Evolutionary conservation across 1,140 invertebrate species (phyloP).

Genomic region (Leptopilina boulardi): DNA sequence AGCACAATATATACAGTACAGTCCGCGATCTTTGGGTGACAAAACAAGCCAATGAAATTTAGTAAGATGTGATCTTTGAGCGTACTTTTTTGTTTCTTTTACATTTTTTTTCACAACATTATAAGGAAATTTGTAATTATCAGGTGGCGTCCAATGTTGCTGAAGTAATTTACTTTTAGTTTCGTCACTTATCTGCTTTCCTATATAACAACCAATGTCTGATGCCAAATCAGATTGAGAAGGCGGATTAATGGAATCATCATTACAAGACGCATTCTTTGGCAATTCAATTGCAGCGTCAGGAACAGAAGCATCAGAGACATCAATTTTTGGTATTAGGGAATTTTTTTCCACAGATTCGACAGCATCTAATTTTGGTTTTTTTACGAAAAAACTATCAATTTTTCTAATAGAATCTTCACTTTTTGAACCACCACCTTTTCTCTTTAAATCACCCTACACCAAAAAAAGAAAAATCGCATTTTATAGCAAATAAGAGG

Average conservation of each 20-base stretch:
- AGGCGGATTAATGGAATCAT: not conserved
- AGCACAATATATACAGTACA: constrained; percentile 55
- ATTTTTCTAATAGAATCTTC: not conserved
- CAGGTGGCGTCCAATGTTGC: constrained; percentile 41
- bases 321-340: not conserved
- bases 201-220: constrained; percentile 40
- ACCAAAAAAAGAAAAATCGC: not conserved
- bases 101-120: constrained; percentile 41
- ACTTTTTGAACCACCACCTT: not conserved
- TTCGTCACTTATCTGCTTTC: constrained; percentile 34
- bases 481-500: not conserved
- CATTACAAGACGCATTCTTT: not conserved
- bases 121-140: constrained; percentile 43
- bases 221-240: constrained; percentile 11
- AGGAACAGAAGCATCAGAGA: not conserved
- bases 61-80: constrained; percentile 43
- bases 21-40: constrained; percentile 43
- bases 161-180: constrained; percentile 38
- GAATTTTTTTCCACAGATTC: not conserved
- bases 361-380: not conserved
- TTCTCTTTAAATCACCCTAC: not conserved
- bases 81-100: constrained; percentile 38
- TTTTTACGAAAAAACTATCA: not conserved
- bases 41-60: constrained; percentile 53
- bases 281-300: not conserved